Evolutionary conservation across 64 coral and sea anemone genomes (phyloP).

Genomic region (Platygyra sinensis): DNA sequence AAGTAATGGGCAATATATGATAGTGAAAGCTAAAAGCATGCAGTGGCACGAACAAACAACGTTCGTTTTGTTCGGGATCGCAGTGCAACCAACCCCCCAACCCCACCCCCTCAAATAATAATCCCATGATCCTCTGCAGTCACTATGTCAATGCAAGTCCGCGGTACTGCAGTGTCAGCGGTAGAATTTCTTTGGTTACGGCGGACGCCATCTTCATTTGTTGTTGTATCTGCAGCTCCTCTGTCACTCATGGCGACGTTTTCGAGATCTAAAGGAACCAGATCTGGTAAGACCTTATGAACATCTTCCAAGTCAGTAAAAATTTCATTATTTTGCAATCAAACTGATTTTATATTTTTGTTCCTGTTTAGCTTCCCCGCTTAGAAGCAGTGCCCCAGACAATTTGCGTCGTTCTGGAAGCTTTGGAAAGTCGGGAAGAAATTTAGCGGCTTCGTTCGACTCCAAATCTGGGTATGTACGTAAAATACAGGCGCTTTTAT

Average conservation of each 20-base stretch:
- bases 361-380: constrained; percentile 67
- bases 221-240: constrained; percentile 3
- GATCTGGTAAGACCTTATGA: constrained; percentile 76
- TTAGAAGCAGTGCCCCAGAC: constrained; percentile 65
- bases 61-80: too few species aligned
- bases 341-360: neutral
- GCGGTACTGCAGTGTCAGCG: constrained; percentile 20
- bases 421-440: constrained; percentile 80
- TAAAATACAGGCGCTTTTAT: neutral
- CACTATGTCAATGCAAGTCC: neutral
- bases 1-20: too few species aligned
- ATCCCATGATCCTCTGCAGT: neutral
- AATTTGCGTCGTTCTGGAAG: constrained; percentile 86
- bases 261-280: constrained; percentile 64
- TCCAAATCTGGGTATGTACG: constrained; percentile 33
- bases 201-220: constrained; percentile 74
- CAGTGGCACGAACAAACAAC: too few species aligned
- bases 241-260: constrained; percentile 67
- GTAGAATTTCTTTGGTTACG: constrained; percentile 71
- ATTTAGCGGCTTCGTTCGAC: constrained; percentile 85
- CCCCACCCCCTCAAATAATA: neutral
- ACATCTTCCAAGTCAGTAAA: neutral
- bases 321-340: neutral
- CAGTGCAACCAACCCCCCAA: too few species aligned
- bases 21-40: too few species aligned